phyloP scores from a whole-genome alignment of 2,797 vertebrate genomes.

The Danio jaintianensis region DNA sequence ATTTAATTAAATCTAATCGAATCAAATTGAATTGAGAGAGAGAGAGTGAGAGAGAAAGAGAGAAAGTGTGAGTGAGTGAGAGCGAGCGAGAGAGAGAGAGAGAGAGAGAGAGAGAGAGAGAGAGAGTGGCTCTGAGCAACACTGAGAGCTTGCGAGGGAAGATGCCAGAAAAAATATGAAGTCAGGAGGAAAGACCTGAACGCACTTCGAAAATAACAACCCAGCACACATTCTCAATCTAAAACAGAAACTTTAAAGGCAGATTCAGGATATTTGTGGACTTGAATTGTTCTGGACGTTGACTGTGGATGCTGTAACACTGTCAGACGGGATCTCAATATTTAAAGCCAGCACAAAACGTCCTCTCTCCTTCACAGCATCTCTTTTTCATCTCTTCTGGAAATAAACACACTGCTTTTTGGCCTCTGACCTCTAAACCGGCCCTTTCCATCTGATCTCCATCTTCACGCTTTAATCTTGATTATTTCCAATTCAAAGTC shows the following conservation, averaged over 20 bases:
- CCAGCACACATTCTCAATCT: background rate
- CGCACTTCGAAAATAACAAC: background rate
- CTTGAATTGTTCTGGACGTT: background rate
- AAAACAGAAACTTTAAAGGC: background rate
- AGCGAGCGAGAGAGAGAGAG: constrained; percentile 17
- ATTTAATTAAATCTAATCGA: too few relatives aligned
- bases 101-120: constrained; percentile 1
- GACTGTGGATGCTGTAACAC: background rate
- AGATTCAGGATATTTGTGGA: background rate
- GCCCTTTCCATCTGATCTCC: constrained; percentile 8
- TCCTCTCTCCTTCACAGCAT: background rate
- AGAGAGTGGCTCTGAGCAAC: constrained; percentile 46
- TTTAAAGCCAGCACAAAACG: background rate
- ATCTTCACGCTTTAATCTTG: background rate
- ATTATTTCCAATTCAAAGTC: background rate
- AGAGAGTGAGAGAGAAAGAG: constrained; percentile 13
- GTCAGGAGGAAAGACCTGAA: constrained; percentile 21
- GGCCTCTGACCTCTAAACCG: background rate
- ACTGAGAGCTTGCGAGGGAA: constrained; percentile 31
- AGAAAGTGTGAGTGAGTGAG: constrained; percentile 10
- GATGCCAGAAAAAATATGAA: constrained; percentile 38
- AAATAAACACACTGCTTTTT: background rate
- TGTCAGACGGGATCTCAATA: constrained; percentile 10
- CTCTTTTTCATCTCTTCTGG: constrained; percentile 2
- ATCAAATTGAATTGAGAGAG: too few relatives aligned